Evolutionary conservation across 2,797 vertebrate genomes (phyloP).

Genomic region (Xenops minutus): DNA sequence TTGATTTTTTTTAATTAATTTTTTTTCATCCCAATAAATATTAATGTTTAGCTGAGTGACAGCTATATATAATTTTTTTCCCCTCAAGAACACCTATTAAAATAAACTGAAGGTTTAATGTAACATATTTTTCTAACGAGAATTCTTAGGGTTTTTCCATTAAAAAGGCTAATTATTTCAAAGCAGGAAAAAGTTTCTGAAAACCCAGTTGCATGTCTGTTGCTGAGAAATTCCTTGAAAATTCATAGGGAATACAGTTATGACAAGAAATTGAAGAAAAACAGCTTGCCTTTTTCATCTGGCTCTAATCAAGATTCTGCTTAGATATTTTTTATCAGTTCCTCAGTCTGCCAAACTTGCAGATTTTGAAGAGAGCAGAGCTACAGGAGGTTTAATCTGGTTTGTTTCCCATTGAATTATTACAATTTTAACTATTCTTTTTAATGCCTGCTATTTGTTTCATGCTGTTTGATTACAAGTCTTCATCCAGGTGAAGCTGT

Average conservation of each 20-base stretch:
- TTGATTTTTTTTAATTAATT: not conserved
- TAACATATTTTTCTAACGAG: not conserved
- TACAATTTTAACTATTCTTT: not conserved
- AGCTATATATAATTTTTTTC: not conserved
- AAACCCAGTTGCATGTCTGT: not conserved
- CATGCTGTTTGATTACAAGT: not conserved
- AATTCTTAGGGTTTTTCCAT: not conserved
- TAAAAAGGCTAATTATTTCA: not conserved
- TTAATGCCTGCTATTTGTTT: not conserved
- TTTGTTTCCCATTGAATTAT: not conserved
- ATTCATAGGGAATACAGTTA: not conserved
- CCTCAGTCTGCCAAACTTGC: not conserved
- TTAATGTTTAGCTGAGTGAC: not conserved
- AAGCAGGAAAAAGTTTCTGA: not conserved
- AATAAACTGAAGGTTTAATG: not conserved
- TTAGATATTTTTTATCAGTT: not conserved
- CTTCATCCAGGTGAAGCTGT: rapidly evolving
- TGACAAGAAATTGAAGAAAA: not conserved
- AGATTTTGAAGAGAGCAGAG: not conserved
- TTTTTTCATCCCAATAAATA: not conserved
- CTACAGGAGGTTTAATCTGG: not conserved
- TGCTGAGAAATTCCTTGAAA: not conserved
- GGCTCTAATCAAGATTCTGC: not conserved
- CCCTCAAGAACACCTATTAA: not conserved
- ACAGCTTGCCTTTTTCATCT: not conserved